Base-by-base conservation (phyloP, 1,140 invertebrate species). In the Cydia strobilella region DNA sequence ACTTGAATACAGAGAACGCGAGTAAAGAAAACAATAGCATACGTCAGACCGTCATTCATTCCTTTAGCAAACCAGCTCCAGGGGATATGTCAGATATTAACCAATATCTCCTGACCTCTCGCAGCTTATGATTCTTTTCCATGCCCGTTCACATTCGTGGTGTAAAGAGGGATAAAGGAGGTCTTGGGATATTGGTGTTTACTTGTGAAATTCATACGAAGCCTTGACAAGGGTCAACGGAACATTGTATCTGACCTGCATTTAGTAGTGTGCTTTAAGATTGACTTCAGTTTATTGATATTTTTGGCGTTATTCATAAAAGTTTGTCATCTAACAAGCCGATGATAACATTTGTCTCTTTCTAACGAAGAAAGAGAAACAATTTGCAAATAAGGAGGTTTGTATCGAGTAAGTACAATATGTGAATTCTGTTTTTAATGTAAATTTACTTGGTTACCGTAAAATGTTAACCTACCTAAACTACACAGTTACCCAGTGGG, bases 161-260 rank as follows among this genome's bases (percentile, higher is more conserved):
- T 10, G 4, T 35, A 9, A 9, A 39, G 65, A 18, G 7, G 31
- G 35, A 5, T 69, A 5, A 1, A 39, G 6, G 31, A n/a, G 65
- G n/a, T 39, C 65, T 39, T 7, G 31, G 15, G 10, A 69, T n/a
- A 3, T 10, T 35, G 65, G 65, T 18, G 65, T n/a, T 4, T 3
- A 69, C 65, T 69, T 69, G 65, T 69, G 23, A 69, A 69, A 69
- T 69, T 69, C 65, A 69, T 69, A 35, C 7, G 15, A 18, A n/a
- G 20, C 6, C 15, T 35, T 69, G 65, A 69, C 31, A 18, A 39
- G 65, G 65, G 65, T 69, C n/a, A 35, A 69, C 15, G n/a, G n/a
- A 35, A 69, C 65, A 18, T 69, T 69, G 65, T 69, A 69, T 69
- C 31, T 69, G 65, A 42, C 65, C 65, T 69, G 65, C 65, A 69